Evolutionary conservation across 2,888 invertebrate genomes (phyloP), one percentile per base, ranked within the genome.

Genomic region (Chelonus formosanus): DNA sequence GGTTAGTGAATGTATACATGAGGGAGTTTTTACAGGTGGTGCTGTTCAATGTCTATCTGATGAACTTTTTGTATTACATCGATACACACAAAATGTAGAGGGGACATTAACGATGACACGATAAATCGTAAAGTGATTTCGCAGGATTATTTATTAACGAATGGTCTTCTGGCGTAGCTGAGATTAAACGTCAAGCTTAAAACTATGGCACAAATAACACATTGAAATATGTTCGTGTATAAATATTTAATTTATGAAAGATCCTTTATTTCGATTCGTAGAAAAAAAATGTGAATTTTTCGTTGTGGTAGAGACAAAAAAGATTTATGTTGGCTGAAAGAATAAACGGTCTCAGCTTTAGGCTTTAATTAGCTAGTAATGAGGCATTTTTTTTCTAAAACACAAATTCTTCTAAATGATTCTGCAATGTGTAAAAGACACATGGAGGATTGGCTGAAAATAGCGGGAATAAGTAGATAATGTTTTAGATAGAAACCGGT

Each of bases 401-500:
- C 20, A 20, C 20, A 20, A 20, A 20, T 20, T 20, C 20, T 20
- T 20, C 20, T 20, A 20, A 20, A 20, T 20, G 20, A 20, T 20
- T 20, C 20, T 20, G 20, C 20, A 20, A 20, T 20, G 20, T 20
- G 20, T 20, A 20, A 20, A 20, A 20, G 20, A 20, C 20, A 20
- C 20, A 20, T 20, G 20, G 20, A 20, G 20, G 20, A 20, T 20
- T 20, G 20, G 20, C 20, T 20, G 20, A 20, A 20, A 20, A 20
- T 20, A 20, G 20, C 20, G 20, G 20, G 20, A 20, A 20, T 20
- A 20, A 20, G 20, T 58, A 10, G 58, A 55, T 65, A 59, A 59
- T 60, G 55, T 60, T 65, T 65, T 59, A 58, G 65, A 58, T 65
- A n/a, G 54, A 54, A 60, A 65, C 65, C 65, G 60, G 65, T 65